These are phyloP conservation scores for Spatula versicolor DNA, from an alignment of 2,797 vertebrate genomes.

Conservation along the genomic window DNA sequence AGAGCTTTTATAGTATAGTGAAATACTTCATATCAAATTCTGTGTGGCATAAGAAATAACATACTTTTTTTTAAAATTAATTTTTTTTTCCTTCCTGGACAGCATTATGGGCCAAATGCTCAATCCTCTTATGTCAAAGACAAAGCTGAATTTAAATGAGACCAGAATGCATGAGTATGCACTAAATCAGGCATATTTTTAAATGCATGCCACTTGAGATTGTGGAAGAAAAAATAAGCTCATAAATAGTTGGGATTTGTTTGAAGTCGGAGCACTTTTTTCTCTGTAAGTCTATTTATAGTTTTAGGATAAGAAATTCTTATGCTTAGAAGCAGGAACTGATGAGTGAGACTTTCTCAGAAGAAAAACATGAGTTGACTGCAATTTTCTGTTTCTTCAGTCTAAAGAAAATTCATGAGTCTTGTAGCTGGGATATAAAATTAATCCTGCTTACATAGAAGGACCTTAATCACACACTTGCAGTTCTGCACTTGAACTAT, in stretches of 20 bases:
- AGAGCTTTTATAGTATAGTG: neutral
- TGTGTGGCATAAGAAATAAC: neutral
- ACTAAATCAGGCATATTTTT: conserved; percentile 9
- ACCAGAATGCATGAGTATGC: neutral
- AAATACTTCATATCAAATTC: neutral
- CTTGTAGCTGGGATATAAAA: conserved; percentile 1
- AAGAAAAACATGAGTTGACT: neutral
- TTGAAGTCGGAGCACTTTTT: conserved; percentile 46
- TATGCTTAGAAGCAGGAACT: conserved; percentile 4
- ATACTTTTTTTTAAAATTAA: neutral
- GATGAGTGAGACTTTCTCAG: conserved; percentile 25
- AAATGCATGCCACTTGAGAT: conserved; percentile 1
- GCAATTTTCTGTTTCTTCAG: conserved; percentile 28
- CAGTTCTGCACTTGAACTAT: neutral
- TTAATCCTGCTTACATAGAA: conserved; percentile 32
- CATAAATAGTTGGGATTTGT: conserved; percentile 33
- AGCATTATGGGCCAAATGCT: neutral
- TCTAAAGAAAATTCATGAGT: conserved; percentile 10
- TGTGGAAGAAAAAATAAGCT: neutral
- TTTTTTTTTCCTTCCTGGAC: neutral
- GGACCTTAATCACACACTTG: neutral
- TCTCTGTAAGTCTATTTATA: conserved; percentile 33
- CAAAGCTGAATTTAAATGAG: neutral
- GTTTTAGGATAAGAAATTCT: conserved; percentile 55
- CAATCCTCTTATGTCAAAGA: neutral